phyloP scores from a whole-genome alignment of 2,113 vertebrate genomes.

The Heterotilapia buettikoferi region DNA sequence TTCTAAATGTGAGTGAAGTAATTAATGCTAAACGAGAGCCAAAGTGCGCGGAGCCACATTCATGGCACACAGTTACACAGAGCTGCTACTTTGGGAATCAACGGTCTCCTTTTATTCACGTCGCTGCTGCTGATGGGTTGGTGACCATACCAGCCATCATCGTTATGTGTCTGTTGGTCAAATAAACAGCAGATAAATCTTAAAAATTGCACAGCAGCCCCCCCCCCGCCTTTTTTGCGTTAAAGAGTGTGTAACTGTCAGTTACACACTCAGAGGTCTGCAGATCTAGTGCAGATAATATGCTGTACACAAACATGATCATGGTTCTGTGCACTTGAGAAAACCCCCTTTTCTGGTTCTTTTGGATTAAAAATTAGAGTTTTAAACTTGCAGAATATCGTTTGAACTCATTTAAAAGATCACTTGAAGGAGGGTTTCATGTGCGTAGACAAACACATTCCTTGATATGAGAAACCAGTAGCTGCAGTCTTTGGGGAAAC shows the following conservation, averaged over 20 bases:
- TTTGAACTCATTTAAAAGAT: not conserved
- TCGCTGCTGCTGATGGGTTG: not conserved
- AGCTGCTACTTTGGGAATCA: not conserved
- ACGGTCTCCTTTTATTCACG: not conserved
- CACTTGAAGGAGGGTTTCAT: slow-evolving; percentile 71
- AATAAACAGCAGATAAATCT: not conserved
- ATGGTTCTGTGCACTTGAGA: not conserved
- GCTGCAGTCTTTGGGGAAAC: slow-evolving; percentile 31
- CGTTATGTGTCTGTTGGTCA: not conserved
- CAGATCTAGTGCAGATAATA: not conserved
- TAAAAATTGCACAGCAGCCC: not conserved
- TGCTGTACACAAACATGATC: not conserved
- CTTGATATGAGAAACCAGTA: slow-evolving; percentile 65
- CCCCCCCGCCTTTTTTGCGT: not conserved
- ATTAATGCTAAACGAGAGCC: not conserved
- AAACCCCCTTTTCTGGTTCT: not conserved
- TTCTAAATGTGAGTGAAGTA: not conserved
- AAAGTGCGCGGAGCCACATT: not conserved
- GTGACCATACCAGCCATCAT: not conserved
- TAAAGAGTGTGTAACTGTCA: not conserved
- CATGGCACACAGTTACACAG: not conserved
- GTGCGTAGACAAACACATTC: slow-evolving; percentile 60
- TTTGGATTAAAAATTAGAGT: not conserved
- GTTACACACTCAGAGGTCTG: not conserved
- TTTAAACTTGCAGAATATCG: not conserved